Base-by-base conservation (phyloP, 2,113 vertebrate genomes). In the Thomomys bottae region DNA sequence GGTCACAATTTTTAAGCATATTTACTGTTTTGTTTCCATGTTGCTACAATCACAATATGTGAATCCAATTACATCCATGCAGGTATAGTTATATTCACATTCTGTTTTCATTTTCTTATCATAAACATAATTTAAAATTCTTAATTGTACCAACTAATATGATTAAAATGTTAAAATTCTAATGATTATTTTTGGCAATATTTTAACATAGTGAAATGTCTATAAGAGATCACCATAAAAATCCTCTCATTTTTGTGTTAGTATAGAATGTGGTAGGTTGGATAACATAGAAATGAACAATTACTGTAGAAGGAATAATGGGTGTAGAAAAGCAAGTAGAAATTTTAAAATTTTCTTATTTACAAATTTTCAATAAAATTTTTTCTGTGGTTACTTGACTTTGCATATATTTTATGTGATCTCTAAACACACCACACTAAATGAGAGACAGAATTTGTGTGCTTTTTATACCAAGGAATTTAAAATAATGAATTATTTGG, bases 1-100 rank as follows among this genome's bases (percentile, higher is more conserved):
- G 38, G 88, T 83, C 42, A 72, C 20, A 8, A 76, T 67, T 95
- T 95, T 76, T 72, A 94, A 87, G 72, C 2, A 26, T 61, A 71
- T 4, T 45, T 76, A 68, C 15, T 12, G 42, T 57, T 88, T 90
- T 75, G 17, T 80, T 81, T 73, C 20, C 71, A 8, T 79, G 61
- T 91, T 84, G 23, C 0, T 26, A 61, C 32, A 89, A 71, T 8
- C 6, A 84, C 87, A 70, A 63, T 8, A 76, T 15, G 18, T 30
- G 2, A 84, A 18, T 7, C 45, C 4, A 57, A 61, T 5, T 84
- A 0, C 6, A 57, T 34, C 75, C 3, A 42, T 63, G 18, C 6
- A 26, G 63, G 9, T 40, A 75, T 9, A 28, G 10, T n/a, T 30
- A 70, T 57, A 72, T 40, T 57, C 18, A 14, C 3, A 61, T 77